Conservation (phyloP, 2,113 vertebrate genomes). For the human region GRCh38 chr18:66656001-66656500, state of each 20-base stretch:
- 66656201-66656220: not conserved
- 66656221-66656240: not conserved
- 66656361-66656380: not conserved
- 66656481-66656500: not conserved
- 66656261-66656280: not conserved
- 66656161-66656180: not conserved
- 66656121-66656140: not conserved
- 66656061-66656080: not conserved
- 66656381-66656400: not conserved
- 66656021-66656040: not conserved
- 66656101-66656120: not conserved
- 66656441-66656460: not conserved
- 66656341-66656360: constrained; percentile 14
- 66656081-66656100: not conserved
- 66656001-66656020: not conserved
- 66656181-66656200: not conserved
- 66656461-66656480: not conserved
- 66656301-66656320: constrained; percentile 22
- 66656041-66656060: not conserved
- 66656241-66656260: not conserved
- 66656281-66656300: not conserved
- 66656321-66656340: not conserved
- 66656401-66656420: not conserved
- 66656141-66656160: not conserved
- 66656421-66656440: not conserved